Evolutionary conservation across 1,140 invertebrate species (phyloP).

Genomic region (Temnothorax longispinosus): DNA sequence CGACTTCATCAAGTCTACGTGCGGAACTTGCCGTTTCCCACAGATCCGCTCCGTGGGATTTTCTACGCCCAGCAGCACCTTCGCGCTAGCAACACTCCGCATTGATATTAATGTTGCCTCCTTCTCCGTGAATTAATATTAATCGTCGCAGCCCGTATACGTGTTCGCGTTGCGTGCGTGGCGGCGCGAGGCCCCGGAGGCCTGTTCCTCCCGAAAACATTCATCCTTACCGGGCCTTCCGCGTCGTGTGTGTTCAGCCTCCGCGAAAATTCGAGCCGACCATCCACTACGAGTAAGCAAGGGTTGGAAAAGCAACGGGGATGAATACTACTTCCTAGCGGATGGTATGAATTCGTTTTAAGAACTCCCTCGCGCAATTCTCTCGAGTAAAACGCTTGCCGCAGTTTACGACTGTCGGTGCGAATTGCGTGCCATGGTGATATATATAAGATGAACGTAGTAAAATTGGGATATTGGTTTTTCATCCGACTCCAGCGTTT

Average conservation of each 20-base stretch:
- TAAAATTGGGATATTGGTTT: neutral
- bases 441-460: constrained; percentile 14
- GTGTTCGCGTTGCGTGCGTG: constrained; percentile 58
- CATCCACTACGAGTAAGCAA: constrained; percentile 42
- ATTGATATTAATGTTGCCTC: constrained; percentile 74
- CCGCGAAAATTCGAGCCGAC: constrained; percentile 69
- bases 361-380: constrained; percentile 52
- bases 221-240: constrained; percentile 59
- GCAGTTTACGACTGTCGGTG: constrained; percentile 34
- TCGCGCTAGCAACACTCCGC: constrained; percentile 8
- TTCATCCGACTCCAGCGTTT: neutral
- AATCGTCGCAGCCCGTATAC: constrained; percentile 67
- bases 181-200: constrained; percentile 48
- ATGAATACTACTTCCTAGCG: neutral
- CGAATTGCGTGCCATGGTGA: constrained; percentile 26
- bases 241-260: constrained; percentile 61
- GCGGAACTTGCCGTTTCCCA: constrained; percentile 15
- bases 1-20: constrained; percentile 33
- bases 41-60: constrained; percentile 15
- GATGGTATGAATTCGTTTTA: constrained; percentile 57
- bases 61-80: constrained; percentile 34
- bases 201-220: constrained; percentile 68
- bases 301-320: constrained; percentile 34
- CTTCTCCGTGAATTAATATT: constrained; percentile 71
- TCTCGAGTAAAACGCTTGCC: constrained; percentile 39